Conservation (phyloP, 1,140 invertebrate species). For the Nomia melanderi region DNA sequence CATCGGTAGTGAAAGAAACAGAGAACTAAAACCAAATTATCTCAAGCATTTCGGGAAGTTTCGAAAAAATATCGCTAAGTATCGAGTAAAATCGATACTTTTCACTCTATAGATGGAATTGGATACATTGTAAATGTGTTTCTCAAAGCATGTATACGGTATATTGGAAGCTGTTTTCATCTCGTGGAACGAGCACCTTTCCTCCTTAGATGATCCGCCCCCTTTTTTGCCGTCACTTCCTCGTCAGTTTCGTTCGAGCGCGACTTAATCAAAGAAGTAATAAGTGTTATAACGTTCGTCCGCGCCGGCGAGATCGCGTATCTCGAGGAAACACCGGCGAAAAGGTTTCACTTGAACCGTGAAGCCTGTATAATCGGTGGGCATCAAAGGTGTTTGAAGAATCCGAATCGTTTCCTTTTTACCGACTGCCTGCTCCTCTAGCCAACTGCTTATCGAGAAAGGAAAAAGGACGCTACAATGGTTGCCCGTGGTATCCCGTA, state of each 20-base stretch:
- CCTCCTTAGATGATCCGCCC: neutral
- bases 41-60: no score
- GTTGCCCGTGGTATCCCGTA: neutral
- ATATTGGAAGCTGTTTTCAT: neutral
- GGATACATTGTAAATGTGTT: no score
- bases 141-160: neutral
- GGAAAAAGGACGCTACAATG: neutral
- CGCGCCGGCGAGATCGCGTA: neutral
- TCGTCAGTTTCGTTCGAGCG: neutral
- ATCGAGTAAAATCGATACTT: no score
- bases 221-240: neutral
- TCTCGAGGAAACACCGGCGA: neutral
- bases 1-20: no score
- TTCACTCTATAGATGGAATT: no score
- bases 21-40: no score
- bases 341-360: neutral
- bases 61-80: no score
- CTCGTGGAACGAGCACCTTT: neutral
- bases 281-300: neutral
- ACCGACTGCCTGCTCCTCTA: neutral
- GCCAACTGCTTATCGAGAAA: neutral
- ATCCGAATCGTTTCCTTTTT: neutral
- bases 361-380: neutral
- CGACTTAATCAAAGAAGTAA: slow-evolving; percentile 4
- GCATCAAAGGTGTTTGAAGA: slow-evolving; percentile 1